These are phyloP conservation scores for Drosophila aff. DNA, from an alignment of 1,140 invertebrate species.

Conservation along the genomic window DNA sequence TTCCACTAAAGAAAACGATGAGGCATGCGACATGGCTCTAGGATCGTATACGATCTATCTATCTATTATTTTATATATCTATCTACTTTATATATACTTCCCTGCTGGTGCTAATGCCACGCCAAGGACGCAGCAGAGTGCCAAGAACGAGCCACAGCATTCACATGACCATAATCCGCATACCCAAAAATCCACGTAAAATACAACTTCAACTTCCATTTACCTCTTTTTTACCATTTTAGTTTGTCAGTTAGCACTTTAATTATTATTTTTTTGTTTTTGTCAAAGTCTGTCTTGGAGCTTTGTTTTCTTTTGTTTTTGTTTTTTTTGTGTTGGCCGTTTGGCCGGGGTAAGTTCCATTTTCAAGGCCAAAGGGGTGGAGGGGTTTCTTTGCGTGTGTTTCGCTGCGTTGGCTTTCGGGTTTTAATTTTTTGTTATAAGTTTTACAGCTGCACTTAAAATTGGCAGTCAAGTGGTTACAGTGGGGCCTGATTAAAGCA, in stretches of 20 bases:
- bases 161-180: constrained; percentile 23
- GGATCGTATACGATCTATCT: not conserved
- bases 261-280: constrained; percentile 1
- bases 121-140: constrained; percentile 7
- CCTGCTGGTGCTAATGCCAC: not conserved
- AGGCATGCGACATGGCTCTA: too few relatives aligned
- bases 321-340: not conserved
- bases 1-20: not conserved
- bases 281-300: constrained; percentile 4
- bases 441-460: constrained; percentile 28
- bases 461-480: constrained; percentile 10
- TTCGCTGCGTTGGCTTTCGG: constrained; percentile 27
- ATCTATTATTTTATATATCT: not conserved
- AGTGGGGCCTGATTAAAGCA: not conserved
- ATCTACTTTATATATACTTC: not conserved
- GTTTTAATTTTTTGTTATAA: constrained; percentile 1
- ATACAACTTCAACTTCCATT: constrained; percentile 1
- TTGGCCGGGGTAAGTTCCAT: too few relatives aligned
- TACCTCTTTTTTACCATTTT: constrained; percentile 19
- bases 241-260: constrained; percentile 35
- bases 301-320: not conserved
- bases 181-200: constrained; percentile 2
- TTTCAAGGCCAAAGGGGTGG: constrained; percentile 24
- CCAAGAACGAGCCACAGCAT: constrained; percentile 14
- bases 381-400: constrained; percentile 18